Percentiles rank a stretch among this genome's conserved stretches.
These are phyloP conservation scores for Chloroclystis v-ata DNA, from an alignment of 2,888 invertebrate genomes.

Conservation along the genomic window DNA sequence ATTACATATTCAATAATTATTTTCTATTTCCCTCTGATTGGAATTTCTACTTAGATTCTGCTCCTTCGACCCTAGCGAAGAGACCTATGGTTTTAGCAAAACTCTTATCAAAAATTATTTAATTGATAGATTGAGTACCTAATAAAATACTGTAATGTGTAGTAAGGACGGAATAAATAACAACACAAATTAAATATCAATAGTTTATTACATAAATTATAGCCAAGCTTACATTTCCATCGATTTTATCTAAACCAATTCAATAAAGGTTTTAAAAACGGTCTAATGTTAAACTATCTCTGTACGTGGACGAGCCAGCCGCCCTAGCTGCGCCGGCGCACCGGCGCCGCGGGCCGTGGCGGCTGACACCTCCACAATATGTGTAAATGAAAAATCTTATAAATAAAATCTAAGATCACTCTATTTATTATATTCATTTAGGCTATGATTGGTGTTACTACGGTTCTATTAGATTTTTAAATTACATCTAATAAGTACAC, in stretches of 20 bases:
- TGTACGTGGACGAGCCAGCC: constrained; percentile 45
- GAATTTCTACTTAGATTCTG: too few species aligned
- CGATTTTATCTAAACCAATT: constrained; percentile 63
- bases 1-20: too few species aligned
- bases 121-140: too few species aligned
- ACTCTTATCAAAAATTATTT: too few species aligned
- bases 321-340: neutral
- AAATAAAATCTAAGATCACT: constrained; percentile 72
- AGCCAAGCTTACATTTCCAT: constrained; percentile 76
- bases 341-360: neutral
- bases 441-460: constrained; percentile 76
- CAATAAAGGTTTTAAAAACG: constrained; percentile 61
- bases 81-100: too few species aligned
- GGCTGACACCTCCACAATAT: constrained; percentile 36
- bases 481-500: constrained; percentile 37
- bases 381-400: constrained; percentile 65
- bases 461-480: constrained; percentile 51
- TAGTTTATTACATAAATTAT: constrained; percentile 78
- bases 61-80: too few species aligned
- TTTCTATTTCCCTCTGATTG: too few species aligned
- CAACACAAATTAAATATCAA: constrained; percentile 61
- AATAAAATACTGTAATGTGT: too few species aligned
- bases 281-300: constrained; percentile 54
- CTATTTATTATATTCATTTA: constrained; percentile 68
- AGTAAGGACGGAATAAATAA: constrained; percentile 32